phyloP scores from a whole-genome alignment of 1,140 invertebrate genomes.

The Atta colombica region DNA sequence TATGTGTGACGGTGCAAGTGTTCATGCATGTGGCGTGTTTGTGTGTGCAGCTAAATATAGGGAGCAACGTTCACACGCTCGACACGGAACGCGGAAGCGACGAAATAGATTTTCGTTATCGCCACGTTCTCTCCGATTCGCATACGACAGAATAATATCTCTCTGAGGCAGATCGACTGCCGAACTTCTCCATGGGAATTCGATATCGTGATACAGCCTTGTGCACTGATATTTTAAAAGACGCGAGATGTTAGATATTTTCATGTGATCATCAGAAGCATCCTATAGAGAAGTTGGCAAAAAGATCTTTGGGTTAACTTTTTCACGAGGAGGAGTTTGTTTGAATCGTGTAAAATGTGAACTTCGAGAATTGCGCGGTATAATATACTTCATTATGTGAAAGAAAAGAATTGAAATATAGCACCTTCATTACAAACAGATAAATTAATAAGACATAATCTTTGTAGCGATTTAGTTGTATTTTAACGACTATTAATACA shows the following conservation, averaged over 20 bases:
- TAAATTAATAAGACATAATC: slow-evolving; percentile 41
- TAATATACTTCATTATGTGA: neutral
- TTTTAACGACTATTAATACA: slow-evolving; percentile 80
- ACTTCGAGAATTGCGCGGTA: neutral
- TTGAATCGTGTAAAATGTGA: neutral
- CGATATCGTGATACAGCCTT: slow-evolving; percentile 68
- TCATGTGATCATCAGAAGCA: slow-evolving; percentile 15
- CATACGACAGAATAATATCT: slow-evolving; percentile 65
- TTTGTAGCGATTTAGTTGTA: slow-evolving; percentile 72
- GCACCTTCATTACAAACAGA: slow-evolving; percentile 20
- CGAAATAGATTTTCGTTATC: slow-evolving; percentile 82
- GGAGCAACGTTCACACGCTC: slow-evolving; percentile 70
- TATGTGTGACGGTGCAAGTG: neutral
- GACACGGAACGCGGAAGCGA: slow-evolving; percentile 69
- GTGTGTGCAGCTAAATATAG: slow-evolving; percentile 50
- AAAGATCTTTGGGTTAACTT: slow-evolving; percentile 23
- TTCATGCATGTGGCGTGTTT: neutral
- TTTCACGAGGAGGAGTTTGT: neutral
- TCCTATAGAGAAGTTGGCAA: neutral
- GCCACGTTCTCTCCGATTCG: slow-evolving; percentile 51
- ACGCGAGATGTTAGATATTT: slow-evolving; percentile 5
- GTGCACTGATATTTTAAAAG: slow-evolving; percentile 65
- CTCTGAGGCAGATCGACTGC: slow-evolving; percentile 68
- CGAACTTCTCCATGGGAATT: slow-evolving; percentile 64
- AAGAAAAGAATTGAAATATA: neutral